Conservation (phyloP, 2,113 vertebrate species). For the Oryzias melastigma region DNA sequence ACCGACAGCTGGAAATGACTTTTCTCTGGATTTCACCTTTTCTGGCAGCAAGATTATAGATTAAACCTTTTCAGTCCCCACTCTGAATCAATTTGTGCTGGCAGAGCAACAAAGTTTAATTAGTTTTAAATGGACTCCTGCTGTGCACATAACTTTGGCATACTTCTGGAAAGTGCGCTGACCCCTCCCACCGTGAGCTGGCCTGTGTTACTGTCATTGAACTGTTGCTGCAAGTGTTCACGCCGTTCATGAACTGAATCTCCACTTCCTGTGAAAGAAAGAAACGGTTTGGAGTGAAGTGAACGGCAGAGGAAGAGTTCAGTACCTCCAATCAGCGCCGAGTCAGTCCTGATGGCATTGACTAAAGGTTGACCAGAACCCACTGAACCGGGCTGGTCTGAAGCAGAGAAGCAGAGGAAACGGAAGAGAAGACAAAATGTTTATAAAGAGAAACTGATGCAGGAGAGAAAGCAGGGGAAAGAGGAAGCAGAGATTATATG, state of each 20-base stretch:
- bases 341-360: slow-evolving; percentile 87
- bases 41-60: slow-evolving; percentile 42
- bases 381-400: slow-evolving; percentile 90
- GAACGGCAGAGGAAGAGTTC: slow-evolving; percentile 23
- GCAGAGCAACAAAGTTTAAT: slow-evolving; percentile 50
- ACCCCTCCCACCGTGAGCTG: not conserved
- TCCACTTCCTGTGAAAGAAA: not conserved
- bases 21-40: slow-evolving; percentile 35
- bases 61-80: slow-evolving; percentile 40
- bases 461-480: not conserved
- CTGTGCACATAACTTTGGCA: slow-evolving; percentile 2
- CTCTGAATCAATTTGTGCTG: slow-evolving; percentile 53
- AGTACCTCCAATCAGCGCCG: slow-evolving; percentile 95
- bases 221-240: not conserved
- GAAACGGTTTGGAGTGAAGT: not conserved
- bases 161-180: not conserved
- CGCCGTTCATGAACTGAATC: not conserved
- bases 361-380: slow-evolving; percentile 86
- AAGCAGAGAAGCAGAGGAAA: slow-evolving; percentile 8
- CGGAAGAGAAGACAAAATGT: not conserved
- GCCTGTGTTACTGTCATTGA: not conserved
- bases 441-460: not conserved
- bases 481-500: not conserved
- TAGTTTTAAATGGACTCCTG: slow-evolving; percentile 41
- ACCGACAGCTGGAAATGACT: slow-evolving; percentile 47